Base-by-base conservation (phyloP, 2,888 invertebrate species). In the Ectemnius continuus region DNA sequence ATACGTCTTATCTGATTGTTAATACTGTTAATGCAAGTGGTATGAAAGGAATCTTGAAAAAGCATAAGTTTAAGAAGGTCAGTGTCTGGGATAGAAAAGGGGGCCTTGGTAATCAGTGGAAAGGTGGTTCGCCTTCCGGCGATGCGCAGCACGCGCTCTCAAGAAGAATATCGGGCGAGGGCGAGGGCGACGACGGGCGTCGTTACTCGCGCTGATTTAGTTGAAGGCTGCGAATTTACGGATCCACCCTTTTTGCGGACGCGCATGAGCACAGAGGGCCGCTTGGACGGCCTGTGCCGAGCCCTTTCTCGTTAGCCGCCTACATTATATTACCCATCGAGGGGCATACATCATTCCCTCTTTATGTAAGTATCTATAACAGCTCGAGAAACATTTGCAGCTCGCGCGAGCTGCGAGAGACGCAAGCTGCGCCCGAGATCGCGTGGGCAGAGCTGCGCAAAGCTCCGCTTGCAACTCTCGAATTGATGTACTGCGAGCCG, bases 291-390 rank as follows among this genome's bases (percentile, higher is more conserved):
- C 78, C 78, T 70, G 79, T 72, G 80, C 77, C 72, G 76, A 83
- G 81, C 84, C 87, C 88, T 89, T 89, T 89, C 88, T 89, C 89
- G 89, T 90, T 89, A 89, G 87, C 89, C 89, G 89, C 88, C 89
- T 87, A 89, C 89, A 88, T 89, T 90, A 89, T 89, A 89, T 90
- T 89, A 89, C 86, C 87, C 85, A 89, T 88, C 85, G 89, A 86
- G 85, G 81, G 83, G 84, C 87, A 88, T 90, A 88, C 87, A 89
- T 90, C 89, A 89, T 89, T 87, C 85, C 82, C 85, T 86, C 88
- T 87, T 88, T 84, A 89, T 87, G 87, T 87, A 86, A 88, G 88
- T 88, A 89, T 89, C 87, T 88, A 85, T 88, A 90, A 87, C 88
- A 86, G 87, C 85, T 78, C 85, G 88, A 87, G 88, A 88, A 88